These are phyloP conservation scores for Eulacestoma nigropectus DNA, from an alignment of 2,113 vertebrate species.

Conservation along the genomic window DNA sequence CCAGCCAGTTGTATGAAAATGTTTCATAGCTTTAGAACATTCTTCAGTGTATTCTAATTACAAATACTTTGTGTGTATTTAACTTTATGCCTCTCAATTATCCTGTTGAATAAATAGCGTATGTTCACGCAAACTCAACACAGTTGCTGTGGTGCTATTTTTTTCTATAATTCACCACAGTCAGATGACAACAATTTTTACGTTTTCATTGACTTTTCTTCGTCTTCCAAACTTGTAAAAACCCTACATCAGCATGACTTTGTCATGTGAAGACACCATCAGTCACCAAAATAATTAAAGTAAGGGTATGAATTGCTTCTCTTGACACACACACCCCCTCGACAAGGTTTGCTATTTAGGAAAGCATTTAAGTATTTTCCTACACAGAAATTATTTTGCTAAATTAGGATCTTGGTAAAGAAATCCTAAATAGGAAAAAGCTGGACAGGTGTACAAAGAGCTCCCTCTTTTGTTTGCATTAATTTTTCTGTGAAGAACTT, in stretches of 20 bases:
- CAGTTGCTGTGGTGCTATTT: neutral
- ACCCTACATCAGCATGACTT: neutral
- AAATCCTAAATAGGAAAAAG: neutral
- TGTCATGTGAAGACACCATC: neutral
- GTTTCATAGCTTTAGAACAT: neutral
- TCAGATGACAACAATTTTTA: neutral
- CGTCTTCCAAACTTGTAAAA: neutral
- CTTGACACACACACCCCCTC: too few species aligned
- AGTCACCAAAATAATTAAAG: neutral
- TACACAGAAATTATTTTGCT: neutral
- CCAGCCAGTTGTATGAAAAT: neutral
- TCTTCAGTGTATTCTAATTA: neutral
- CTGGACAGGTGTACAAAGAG: neutral
- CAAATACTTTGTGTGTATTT: neutral
- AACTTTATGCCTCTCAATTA: neutral
- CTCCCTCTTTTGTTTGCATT: neutral
- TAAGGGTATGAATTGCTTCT: neutral
- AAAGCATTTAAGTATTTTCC: neutral
- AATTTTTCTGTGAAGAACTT: neutral
- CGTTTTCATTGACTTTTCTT: neutral
- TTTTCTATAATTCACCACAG: neutral
- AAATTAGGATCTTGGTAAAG: neutral
- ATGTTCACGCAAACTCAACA: neutral
- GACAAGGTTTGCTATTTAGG: neutral
- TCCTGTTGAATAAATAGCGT: neutral